Evolutionary conservation across 2,113 vertebrate genomes (phyloP).

Genomic region (Plotosus lineatus): DNA sequence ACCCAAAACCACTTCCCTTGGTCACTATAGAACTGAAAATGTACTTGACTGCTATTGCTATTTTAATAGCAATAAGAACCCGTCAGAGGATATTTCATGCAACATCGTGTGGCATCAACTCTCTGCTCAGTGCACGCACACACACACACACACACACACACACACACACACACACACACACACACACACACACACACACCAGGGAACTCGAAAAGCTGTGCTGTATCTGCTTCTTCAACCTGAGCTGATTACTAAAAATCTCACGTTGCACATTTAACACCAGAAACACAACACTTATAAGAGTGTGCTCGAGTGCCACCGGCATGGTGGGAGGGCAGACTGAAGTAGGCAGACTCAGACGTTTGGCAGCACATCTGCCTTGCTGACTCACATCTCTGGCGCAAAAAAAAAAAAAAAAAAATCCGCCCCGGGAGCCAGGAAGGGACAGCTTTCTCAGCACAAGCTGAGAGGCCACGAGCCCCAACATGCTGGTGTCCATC

Average conservation of each 20-base stretch:
- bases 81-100: neutral
- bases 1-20: conserved; percentile 15
- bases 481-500: conserved; percentile 10
- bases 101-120: neutral
- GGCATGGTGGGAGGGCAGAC: neutral
- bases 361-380: conserved; percentile 13
- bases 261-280: neutral
- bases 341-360: conserved; percentile 32
- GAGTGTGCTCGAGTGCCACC: neutral
- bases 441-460: conserved; percentile 43
- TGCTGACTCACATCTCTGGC: conserved; percentile 54
- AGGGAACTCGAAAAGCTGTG: neutral
- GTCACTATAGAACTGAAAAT: neutral
- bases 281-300: neutral
- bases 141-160: no score
- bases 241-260: neutral
- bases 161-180: no score
- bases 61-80: neutral
- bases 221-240: neutral
- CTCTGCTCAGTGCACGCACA: neutral
- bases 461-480: conserved; percentile 31
- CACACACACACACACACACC: no score
- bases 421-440: conserved; percentile 30
- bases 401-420: neutral
- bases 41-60: neutral